These are phyloP conservation scores for Telenomus remus DNA, from an alignment of 1,140 invertebrate genomes.

Conservation along the genomic window DNA sequence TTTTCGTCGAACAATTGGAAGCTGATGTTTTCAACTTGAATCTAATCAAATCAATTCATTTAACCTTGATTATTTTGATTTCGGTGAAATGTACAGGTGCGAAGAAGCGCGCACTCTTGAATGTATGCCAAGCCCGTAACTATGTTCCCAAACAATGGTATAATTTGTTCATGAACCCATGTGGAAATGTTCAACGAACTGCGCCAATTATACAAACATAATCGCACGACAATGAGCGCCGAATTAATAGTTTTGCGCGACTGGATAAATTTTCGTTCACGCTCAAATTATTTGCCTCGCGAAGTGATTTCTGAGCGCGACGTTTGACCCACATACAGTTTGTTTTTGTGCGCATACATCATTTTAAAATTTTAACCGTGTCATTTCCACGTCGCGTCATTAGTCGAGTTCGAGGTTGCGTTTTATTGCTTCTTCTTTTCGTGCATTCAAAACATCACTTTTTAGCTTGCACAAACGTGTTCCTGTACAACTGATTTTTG, in stretches of 20 bases:
- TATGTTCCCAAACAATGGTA: slow-evolving; percentile 39
- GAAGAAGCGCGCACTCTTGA: slow-evolving; percentile 32
- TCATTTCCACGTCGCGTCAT: slow-evolving; percentile 27
- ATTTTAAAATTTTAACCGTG: slow-evolving; percentile 17
- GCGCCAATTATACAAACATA: slow-evolving; percentile 24
- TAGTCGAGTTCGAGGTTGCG: not conserved
- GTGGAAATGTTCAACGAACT: slow-evolving; percentile 48
- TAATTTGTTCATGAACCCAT: slow-evolving; percentile 41
- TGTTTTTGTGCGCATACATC: not conserved
- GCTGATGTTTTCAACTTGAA: not conserved
- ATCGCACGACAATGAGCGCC: slow-evolving; percentile 20
- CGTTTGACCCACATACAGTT: slow-evolving; percentile 28
- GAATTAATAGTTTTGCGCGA: slow-evolving; percentile 40
- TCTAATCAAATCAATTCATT: not conserved
- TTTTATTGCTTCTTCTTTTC: not conserved
- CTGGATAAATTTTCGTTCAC: slow-evolving; percentile 41
- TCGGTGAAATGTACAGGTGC: slow-evolving; percentile 32
- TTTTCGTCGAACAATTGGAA: not conserved
- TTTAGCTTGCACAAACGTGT: not conserved
- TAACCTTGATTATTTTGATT: slow-evolving; percentile 17
- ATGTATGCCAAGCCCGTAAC: slow-evolving; percentile 36
- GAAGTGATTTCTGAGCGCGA: slow-evolving; percentile 9
- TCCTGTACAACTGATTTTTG: no score
- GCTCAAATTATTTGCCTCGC: slow-evolving; percentile 39
- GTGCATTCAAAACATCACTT: not conserved